These are phyloP conservation scores for Megalurothrips usitatus DNA, from an alignment of 2,888 invertebrate species.

Conservation along the genomic window DNA sequence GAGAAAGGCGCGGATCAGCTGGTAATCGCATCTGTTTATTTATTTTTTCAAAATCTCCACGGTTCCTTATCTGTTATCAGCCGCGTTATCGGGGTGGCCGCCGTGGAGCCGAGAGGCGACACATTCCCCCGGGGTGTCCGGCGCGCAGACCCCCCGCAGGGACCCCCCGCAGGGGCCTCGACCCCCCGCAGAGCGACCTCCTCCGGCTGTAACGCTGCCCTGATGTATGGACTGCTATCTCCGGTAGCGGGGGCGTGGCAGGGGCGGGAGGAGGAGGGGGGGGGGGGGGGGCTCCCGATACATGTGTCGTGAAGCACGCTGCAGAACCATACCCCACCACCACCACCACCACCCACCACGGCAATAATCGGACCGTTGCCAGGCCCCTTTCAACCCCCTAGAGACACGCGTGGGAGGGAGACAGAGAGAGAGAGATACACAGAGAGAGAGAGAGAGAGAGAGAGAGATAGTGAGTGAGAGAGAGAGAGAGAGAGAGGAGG, in stretches of 20 bases:
- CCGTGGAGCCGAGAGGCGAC: neutral
- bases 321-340: neutral
- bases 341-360: too few relatives aligned
- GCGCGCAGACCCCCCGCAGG: neutral
- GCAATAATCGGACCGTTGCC: conserved; percentile 16
- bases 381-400: neutral
- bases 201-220: conserved; percentile 12
- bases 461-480: neutral
- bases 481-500: neutral
- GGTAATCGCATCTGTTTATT: too few relatives aligned
- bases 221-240: conserved; percentile 21
- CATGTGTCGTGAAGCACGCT: neutral
- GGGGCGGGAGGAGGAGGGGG: neutral
- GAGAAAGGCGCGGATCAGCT: too few relatives aligned
- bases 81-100: neutral
- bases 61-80: too few relatives aligned
- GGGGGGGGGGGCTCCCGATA: neutral
- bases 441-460: neutral
- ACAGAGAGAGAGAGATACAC: neutral
- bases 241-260: neutral
- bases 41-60: too few relatives aligned
- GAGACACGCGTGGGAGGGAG: neutral
- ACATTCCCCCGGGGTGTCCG: neutral
- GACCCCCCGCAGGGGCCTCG: too few relatives aligned
- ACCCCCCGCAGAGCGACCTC: neutral